Evolutionary conservation across 2,113 vertebrate species (phyloP), one percentile per base, ranked within the genome.

Genomic region (Gobiocypris rarus): DNA sequence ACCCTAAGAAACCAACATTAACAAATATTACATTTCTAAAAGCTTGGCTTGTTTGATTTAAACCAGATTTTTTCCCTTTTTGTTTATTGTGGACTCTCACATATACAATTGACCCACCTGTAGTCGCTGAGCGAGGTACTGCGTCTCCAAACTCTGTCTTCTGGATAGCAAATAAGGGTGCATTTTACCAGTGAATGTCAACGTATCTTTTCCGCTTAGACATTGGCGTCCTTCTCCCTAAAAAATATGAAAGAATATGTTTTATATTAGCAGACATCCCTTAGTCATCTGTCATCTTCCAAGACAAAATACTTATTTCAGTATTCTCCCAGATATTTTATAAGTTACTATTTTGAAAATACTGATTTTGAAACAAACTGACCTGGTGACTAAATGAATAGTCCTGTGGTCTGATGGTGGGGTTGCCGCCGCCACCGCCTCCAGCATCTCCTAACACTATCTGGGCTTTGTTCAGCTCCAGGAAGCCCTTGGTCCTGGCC

Each of bases 401-500:
- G 45, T 95, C 92, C 90, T 93, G 91, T 38, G 86, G 86, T 86
- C 96, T 83, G 3, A 65, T 19, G 22, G 45, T 70, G 90, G 81
- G 71, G 84, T 56, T 3, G 91, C 26, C 15, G 14, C 81, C 31
- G 22, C 93, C 93, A 8, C 76, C 31, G 38, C 93, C 93, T 1
- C 96, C 95, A 70, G 95, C 93, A 0, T 97, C 92, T 13, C 95
- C 96, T 31, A 81, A 73, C 28, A 81, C 81, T 87, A 98, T 96
- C 52, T 97, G 97, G 80, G 97, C 97, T 92, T 99, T 99, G 93
- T 99, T 98, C 80, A 99, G 91, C 83, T 99, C 97, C 88, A 99
- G 91, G 91, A 99, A 97, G 81, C 98, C 98, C 94, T 99, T 99
- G 94, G 98, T 98, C 92, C 98, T 94, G 41, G 97, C 98, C 92